Evolutionary conservation across 1,140 invertebrate species (phyloP), one percentile per base, ranked within the genome.

Genomic region (Macrotrachela quadricornifera): DNA sequence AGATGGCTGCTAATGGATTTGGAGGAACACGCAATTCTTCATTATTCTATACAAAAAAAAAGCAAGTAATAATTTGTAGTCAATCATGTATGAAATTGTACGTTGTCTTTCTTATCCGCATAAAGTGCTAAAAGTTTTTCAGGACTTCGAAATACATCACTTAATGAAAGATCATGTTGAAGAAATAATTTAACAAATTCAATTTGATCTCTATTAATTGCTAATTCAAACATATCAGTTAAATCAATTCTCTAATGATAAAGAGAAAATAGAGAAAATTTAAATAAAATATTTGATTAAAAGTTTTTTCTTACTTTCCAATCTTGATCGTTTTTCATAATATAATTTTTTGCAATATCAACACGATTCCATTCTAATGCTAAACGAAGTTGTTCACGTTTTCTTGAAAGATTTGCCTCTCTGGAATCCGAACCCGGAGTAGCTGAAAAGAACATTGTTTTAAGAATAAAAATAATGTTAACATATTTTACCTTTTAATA

Each of bases 301-400:
- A 1, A 36, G 9, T 10, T 42, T 16, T 37, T 37, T 37, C 21
- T 16, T 44, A 51, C 50, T 18, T 46, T 16, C 45, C 45, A 47
- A 21, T 10, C n/a, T 43, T 47, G 42, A n/a, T 53, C 17, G 17
- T 53, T 44, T n/a, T 40, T 53, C 15, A 70, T 66, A 49, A 71
- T 70, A 47, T 67, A 64, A 56, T 63, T 49, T 39, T 51, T 56
- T 12, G 58, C 58, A n/a, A 59, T 56, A 46, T 59, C 57, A 43
- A 49, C 55, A 13, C 57, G 44, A 39, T 59, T 58, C 58, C 58
- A 59, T 15, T 55, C 54, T 30, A 59, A 45, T 18, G 58, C 58
- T 16, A 59, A 46, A 36, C 51, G 49, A 37, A 59, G 46, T 50
- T 59, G 56, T 44, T 53, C 51, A 21, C 46, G 46, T 30, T 30